Base-by-base conservation (phyloP, 2,888 invertebrate genomes). In the Hypomecis atomaria region DNA sequence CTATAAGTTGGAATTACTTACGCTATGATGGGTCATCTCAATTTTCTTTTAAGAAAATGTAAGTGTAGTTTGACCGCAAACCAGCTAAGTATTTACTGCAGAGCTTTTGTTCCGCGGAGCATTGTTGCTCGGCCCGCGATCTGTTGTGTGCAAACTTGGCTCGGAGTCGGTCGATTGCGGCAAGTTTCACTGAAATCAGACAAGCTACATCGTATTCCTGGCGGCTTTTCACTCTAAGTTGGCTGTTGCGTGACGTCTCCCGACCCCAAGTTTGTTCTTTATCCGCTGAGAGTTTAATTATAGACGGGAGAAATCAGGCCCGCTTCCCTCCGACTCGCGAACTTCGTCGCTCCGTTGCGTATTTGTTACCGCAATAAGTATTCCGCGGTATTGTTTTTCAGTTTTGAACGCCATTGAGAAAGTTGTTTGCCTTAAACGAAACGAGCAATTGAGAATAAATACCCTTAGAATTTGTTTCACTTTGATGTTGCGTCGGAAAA, bases 131-230 rank as follows among this genome's bases (percentile, higher is more conserved):
- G 75, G 79, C 79, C 83, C 73, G 75, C 77, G 82, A 84, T 83
- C 84, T 81, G 82, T 79, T 82, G 84, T 81, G 78, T 78, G 78
- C 79, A 78, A 88, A 89, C 82, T 86, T 87, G 75, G 81, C 74
- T 76, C 78, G 76, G 81, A 85, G 83, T 79, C 79, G 79, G 81
- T 78, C 84, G 84, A 87, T 87, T 83, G 85, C 78, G 81, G 79
- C 81, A 86, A 90, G 85, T 88, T 89, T 79, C 71, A 65, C 76
- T 73, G 77, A 81, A 89, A 88, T 87, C 86, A 85, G 83, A 85
- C 87, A 85, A 89, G 86, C 86, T 86, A 86, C 87, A 85, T 83
- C 82, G 84, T 87, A 87, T 84, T 84, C 82, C 81, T 85, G 75
- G 83, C 80, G 85, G 87, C 84, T 87, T 87, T 87, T 85, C 84